Conservation (phyloP, 1,140 invertebrate species). For the Papilio polyxenes region DNA sequence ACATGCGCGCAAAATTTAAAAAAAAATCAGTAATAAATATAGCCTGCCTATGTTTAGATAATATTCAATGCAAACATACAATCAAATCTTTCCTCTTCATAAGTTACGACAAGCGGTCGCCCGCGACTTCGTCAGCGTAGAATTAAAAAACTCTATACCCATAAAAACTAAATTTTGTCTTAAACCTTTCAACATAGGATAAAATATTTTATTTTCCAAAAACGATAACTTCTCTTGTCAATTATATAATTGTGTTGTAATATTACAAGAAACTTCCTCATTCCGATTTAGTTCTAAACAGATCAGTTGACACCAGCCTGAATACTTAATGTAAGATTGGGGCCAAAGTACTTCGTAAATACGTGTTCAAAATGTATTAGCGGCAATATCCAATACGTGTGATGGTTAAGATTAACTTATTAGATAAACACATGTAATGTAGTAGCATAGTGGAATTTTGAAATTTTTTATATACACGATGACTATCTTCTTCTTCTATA, state of each 20-base stretch:
- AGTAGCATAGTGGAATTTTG: too few species aligned
- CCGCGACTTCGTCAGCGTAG: too few species aligned
- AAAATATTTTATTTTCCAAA: background rate
- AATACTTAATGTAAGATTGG: conserved; percentile 10
- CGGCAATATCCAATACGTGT: background rate
- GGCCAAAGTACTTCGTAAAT: conserved; percentile 2
- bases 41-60: too few species aligned
- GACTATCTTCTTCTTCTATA: too few species aligned
- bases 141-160: too few species aligned
- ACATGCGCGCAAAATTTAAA: too few species aligned
- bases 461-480: too few species aligned
- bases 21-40: too few species aligned
- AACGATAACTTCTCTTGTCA: background rate
- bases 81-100: too few species aligned
- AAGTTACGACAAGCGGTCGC: too few species aligned
- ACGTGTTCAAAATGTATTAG: conserved; percentile 14
- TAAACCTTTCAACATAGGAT: background rate
- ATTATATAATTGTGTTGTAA: background rate
- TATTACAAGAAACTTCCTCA: conserved; percentile 9
- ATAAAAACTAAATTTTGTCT: background rate
- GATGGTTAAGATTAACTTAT: background rate
- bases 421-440: background rate
- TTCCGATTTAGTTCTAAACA: conserved; percentile 21
- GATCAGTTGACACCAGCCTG: conserved; percentile 8
- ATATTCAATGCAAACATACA: too few species aligned